Evolutionary conservation across 2,888 invertebrate genomes (phyloP), one percentile per base, ranked within the genome.

Genomic region (Eristalis intricaria): DNA sequence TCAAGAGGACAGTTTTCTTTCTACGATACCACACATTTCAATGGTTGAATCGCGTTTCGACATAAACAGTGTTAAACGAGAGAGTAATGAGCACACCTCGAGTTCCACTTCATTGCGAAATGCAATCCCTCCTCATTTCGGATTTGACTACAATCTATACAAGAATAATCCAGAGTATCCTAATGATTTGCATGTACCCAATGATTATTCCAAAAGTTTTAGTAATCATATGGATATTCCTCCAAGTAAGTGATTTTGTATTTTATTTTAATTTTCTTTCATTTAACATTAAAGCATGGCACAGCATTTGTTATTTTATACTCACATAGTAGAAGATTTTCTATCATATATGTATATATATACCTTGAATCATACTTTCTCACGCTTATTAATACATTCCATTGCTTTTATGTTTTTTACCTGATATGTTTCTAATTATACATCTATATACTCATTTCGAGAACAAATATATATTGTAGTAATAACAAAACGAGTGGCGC

Each of bases 211-310:
- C 19, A 93, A 93, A 89, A 91, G 91, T 83, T 92, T 91, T 89
- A 92, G 91, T 69, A 93, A 93, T 76, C 93, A 93, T 88, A 93
- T 93, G 93, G 93, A 93, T 88, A 93, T 93, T 88, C 93, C 93
- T 61, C 90, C 92, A 91, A 93, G 93, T 93, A 92, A 90, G 92
- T 91, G 11, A 38, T 63, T 38, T 69, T 56, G 11, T 23, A 43
- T 75, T 40, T 56, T 43, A 19, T 22, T n/a, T 29, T 61, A 26
- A 1, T 26, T 60, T 60, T 26, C 65, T 56, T 64, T 66, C 64
- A 65, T 69, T n/a, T 56, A 58, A 19, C 60, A 50, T 13, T 26
- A n/a, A 75, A 23, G 68, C 22, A 35, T 40, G 22, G 4, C 63
- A 56, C 40, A 65, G 56, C 66, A 64, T 69, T 73, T 43, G 40